These are phyloP conservation scores for Pogonognathellus flavescens DNA, from an alignment of 1,140 invertebrate species.

Conservation along the genomic window DNA sequence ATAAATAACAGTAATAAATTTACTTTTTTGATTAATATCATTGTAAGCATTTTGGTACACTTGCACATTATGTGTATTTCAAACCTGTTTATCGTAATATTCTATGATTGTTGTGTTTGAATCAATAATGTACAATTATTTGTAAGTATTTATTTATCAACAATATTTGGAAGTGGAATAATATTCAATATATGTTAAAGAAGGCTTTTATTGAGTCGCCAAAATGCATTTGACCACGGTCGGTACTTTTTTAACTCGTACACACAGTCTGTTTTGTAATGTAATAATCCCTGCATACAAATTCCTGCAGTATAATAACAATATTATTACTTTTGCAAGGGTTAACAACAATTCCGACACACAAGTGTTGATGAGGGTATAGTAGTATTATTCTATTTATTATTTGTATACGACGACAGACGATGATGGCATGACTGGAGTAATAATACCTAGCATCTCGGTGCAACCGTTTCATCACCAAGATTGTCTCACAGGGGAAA, in stretches of 20 bases:
- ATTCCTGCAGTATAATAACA: background rate
- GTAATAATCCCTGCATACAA: background rate
- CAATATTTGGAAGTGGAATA: constrained; percentile 20
- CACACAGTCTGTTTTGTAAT: background rate
- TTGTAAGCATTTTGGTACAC: too few relatives aligned
- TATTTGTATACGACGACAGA: constrained; percentile 9
- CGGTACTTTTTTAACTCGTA: background rate
- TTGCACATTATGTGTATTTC: too few relatives aligned
- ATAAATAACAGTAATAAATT: too few relatives aligned
- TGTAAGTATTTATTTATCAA: background rate
- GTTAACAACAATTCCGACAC: background rate
- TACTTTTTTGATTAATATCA: too few relatives aligned
- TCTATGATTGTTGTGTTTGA: too few relatives aligned
- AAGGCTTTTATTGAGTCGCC: background rate
- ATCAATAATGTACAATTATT: too few relatives aligned
- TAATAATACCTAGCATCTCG: background rate
- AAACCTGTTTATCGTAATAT: too few relatives aligned
- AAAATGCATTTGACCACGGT: background rate
- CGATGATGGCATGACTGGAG: constrained; percentile 22
- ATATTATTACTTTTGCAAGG: background rate
- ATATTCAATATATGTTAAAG: background rate
- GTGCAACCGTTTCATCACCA: background rate
- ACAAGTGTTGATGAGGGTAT: background rate
- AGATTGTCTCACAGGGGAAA: background rate
- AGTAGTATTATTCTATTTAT: too few relatives aligned